Evolutionary conservation across 2,113 vertebrate species (phyloP), one percentile per base, ranked within the genome.

Genomic region (Jaculus jaculus): DNA sequence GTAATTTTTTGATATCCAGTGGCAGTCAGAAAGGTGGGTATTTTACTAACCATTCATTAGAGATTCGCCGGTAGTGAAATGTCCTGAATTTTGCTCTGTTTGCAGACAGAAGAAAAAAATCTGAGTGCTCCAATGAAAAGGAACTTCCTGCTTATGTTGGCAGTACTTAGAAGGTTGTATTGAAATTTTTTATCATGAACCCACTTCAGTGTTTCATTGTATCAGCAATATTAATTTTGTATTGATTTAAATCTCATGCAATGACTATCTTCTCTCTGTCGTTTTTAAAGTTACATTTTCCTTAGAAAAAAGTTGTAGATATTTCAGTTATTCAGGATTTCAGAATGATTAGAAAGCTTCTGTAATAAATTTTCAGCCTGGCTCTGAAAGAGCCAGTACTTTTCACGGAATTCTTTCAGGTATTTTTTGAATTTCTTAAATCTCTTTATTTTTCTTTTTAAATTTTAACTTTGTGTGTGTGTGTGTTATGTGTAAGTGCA

Each of bases 31-130:
- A 97, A 98, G 97, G 97, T 97, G 97, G 93, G 85, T 96, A 84
- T 97, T 98, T 97, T 97, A 97, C 96, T 98, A 98, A 97, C 98
- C 75, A 5, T 90, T 98, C 98, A 97, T 98, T 98, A 98, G 96
- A 97, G 96, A 97, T 98, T 98, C 97, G 96, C 92, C 91, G 96
- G 96, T 98, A 94, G 95, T 92, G 96, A 97, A 98, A 97, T 97
- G 97, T 97, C 97, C 95, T 97, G 96, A 93, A 97, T 98, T 98
- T 96, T 97, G 95, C 97, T 94, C 92, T 98, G 93, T 97, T 97
- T 93, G 95, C 96, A 98, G 95, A 96, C 91, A 95, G 87, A 92
- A 97, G 96, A 96, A 98, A 54, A 54, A 97, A 98, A 97, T 96
- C 92, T 92, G 94, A 95, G 94, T 97, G 93, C 97, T 97, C 89